These are phyloP conservation scores for Euphonia xanthogaster DNA, from an alignment of 2,797 vertebrate species.

Conservation along the genomic window DNA sequence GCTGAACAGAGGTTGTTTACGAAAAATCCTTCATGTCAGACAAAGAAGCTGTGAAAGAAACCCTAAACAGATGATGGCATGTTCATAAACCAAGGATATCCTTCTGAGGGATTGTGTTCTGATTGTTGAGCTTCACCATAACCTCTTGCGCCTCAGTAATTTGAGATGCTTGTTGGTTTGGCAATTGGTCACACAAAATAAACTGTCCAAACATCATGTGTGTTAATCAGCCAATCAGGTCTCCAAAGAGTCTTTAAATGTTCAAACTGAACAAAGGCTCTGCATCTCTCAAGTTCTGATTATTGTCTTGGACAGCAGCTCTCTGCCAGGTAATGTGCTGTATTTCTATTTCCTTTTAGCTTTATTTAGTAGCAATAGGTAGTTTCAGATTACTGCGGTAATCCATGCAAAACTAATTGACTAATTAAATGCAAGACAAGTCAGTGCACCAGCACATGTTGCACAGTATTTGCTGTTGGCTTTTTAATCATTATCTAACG, in stretches of 20 bases:
- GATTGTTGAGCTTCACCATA: neutral
- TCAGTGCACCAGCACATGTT: neutral
- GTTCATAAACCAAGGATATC: neutral
- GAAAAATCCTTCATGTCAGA: neutral
- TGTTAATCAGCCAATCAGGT: slow-evolving; percentile 55
- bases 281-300: neutral
- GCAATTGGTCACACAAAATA: slow-evolving; percentile 58
- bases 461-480: neutral
- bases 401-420: slow-evolving; percentile 40
- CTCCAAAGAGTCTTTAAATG: slow-evolving; percentile 66
- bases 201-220: slow-evolving; percentile 51
- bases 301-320: slow-evolving; percentile 50
- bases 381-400: slow-evolving; percentile 9
- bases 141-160: neutral
- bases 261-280: slow-evolving; percentile 44
- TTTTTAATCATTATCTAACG: slow-evolving; percentile 33
- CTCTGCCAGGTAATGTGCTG: slow-evolving; percentile 56
- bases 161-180: slow-evolving; percentile 32
- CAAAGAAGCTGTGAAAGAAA: neutral
- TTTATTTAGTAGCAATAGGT: neutral
- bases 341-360: slow-evolving; percentile 25
- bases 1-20: neutral
- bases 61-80: neutral
- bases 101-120: neutral
- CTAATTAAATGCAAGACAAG: slow-evolving; percentile 49